Percentiles rank a stretch among this genome's conserved stretches.
phyloP scores from a whole-genome alignment of 1,140 invertebrate species.

The Drosophila sp. region DNA sequence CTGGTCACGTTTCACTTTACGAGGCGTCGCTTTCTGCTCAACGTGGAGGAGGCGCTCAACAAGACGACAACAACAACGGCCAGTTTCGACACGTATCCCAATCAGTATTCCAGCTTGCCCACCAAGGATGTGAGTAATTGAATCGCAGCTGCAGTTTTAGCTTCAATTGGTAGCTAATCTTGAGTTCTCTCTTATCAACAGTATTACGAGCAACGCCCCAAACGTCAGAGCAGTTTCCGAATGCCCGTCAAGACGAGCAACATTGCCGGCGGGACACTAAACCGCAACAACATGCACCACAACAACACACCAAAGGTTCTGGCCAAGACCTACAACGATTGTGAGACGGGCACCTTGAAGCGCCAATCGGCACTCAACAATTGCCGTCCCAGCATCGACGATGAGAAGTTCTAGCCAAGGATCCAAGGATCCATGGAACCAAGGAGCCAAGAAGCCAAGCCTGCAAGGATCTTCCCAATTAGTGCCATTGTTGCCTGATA shows the following conservation, averaged over 20 bases:
- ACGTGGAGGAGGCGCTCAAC: constrained; percentile 63
- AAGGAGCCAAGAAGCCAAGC: too few species aligned
- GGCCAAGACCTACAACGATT: constrained; percentile 87
- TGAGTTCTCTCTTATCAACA: constrained; percentile 46
- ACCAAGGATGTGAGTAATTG: constrained; percentile 88
- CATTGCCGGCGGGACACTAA: constrained; percentile 86
- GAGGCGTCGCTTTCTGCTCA: constrained; percentile 47
- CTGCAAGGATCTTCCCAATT: constrained; percentile 8
- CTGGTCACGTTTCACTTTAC: constrained; percentile 62
- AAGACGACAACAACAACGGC: constrained; percentile 84
- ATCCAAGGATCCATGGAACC: too few species aligned
- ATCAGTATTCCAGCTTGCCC: constrained; percentile 92
- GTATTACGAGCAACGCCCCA: constrained; percentile 85
- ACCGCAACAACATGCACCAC: constrained; percentile 87
- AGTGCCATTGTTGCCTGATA: constrained; percentile 70
- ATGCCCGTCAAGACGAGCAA: constrained; percentile 85
- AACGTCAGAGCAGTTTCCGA: constrained; percentile 86
- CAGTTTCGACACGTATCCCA: constrained; percentile 92
- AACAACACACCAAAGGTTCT: constrained; percentile 89
- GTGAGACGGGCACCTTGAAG: constrained; percentile 91
- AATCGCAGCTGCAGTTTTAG: neutral
- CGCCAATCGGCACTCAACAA: constrained; percentile 89
- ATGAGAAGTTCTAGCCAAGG: constrained; percentile 80
- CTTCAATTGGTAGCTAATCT: neutral
- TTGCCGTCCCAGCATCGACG: constrained; percentile 78